These are phyloP conservation scores for Achlya flavicornis DNA, from an alignment of 2,888 invertebrate genomes.

Conservation along the genomic window DNA sequence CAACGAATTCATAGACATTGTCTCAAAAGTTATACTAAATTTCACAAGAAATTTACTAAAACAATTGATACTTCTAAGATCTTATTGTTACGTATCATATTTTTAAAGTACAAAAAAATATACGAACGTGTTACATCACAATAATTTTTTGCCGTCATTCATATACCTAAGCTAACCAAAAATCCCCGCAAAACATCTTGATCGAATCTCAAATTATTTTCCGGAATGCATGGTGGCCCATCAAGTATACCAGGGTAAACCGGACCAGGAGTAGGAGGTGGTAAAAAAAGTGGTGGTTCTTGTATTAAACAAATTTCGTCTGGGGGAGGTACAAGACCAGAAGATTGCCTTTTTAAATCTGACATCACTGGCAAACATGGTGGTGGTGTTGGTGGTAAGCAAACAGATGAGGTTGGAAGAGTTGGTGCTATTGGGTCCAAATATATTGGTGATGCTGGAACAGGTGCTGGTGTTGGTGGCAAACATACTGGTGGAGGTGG, in stretches of 20 bases:
- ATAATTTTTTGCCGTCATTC: not conserved
- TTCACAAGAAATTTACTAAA: too few species aligned
- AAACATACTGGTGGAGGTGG: not conserved
- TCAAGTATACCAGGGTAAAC: slow-evolving; percentile 15
- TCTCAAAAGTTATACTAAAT: too few species aligned
- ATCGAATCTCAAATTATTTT: slow-evolving; percentile 42
- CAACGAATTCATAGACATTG: too few species aligned
- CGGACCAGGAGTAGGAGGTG: not conserved
- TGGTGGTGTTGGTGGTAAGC: slow-evolving; percentile 21
- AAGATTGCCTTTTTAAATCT: slow-evolving; percentile 38
- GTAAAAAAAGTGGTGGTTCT: slow-evolving; percentile 2
- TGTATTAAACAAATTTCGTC: slow-evolving; percentile 4
- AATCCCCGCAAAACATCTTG: slow-evolving; percentile 49
- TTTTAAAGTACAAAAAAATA: not conserved
- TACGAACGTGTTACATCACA: not conserved
- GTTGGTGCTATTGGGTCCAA: not conserved
- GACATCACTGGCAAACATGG: slow-evolving; percentile 33
- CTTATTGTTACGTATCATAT: not conserved
- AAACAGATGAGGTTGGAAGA: not conserved
- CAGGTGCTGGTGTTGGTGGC: not conserved
- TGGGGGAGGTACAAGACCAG: slow-evolving; percentile 26
- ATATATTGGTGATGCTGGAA: not conserved
- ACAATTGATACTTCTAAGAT: not conserved
- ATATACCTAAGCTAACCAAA: slow-evolving; percentile 43
- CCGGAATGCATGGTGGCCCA: slow-evolving; percentile 14